Evolutionary conservation across 2,113 vertebrate species (phyloP), one percentile per base, ranked within the genome.

Genomic region (Euleptes europaea): DNA sequence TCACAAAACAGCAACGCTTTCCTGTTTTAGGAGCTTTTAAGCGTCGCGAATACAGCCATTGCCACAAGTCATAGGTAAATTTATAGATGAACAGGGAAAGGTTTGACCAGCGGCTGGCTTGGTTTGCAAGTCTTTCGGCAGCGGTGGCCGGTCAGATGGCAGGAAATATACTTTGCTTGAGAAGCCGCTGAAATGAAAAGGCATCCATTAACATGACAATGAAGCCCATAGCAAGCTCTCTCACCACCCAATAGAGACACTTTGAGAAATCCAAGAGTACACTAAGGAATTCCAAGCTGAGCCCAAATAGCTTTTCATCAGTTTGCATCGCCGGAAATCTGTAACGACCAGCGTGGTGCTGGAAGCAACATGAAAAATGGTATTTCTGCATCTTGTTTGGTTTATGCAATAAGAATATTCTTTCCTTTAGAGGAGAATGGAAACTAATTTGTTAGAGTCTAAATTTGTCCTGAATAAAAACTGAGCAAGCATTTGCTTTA

Each of bases 11-110:
- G 87, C 19, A 86, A 88, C 82, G 0, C 49, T 2, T 80, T 77
- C 66, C 3, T 26, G 76, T 78, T 87, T 72, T 33, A n/a, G 0
- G 80, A 85, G 84, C 66, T 81, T 92, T 15, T 84, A 76, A 78
- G 85, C 9, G 11, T 35, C 31, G 67, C 7, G 33, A 49, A 67
- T 35, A 88, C 51, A 88, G 83, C 65, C n/a, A 76, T 28, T 89
- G 31, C 21, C 31, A 71, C 8, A 83, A 57, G 31, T 73, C 6
- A 49, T 40, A 83, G 31, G 2, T 33, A 44, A 54, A 57, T 28
- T 13, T 54, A 38, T 1, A 47, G 44, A 31, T 13, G 1, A 28
- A 10, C 6, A 44, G 38, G 9, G 17, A 17, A 73, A 40, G 28
- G 17, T 23, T 60, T 77, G 44, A 38, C 11, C 78, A 66, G 60